A percentile compares a stretch with the other conserved stretches of the same genome.
These are phyloP conservation scores for Hoplias malabaricus DNA, from an alignment of 2,113 vertebrate species.

Conservation along the genomic window DNA sequence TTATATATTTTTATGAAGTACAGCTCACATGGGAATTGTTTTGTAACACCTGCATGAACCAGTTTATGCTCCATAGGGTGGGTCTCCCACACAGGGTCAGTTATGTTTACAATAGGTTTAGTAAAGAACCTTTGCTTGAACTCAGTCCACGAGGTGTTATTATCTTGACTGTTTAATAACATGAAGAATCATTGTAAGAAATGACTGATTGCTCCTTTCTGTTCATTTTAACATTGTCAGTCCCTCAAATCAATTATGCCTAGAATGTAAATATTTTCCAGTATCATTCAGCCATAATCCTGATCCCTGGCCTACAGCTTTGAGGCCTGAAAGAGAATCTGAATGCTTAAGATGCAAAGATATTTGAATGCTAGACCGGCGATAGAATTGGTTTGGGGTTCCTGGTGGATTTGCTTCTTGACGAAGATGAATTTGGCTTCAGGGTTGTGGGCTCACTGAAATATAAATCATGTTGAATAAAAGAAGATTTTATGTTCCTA, in stretches of 20 bases:
- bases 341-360: not conserved
- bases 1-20: too few species aligned
- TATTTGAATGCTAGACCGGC: not conserved
- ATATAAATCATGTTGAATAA: constrained; percentile 54
- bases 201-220: too few species aligned
- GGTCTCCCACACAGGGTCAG: too few species aligned
- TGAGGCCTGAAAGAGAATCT: not conserved
- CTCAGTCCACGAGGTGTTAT: too few species aligned
- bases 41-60: too few species aligned
- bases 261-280: not conserved
- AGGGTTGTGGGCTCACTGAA: constrained; percentile 24
- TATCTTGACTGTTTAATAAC: too few species aligned
- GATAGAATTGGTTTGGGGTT: not conserved
- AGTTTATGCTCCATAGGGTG: too few species aligned
- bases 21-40: too few species aligned
- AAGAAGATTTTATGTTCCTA: constrained; percentile 46
- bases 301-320: not conserved
- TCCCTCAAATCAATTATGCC: not conserved
- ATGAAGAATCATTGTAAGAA: too few species aligned
- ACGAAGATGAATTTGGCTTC: constrained; percentile 23
- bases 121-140: too few species aligned
- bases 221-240: not conserved
- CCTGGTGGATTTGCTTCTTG: not conserved
- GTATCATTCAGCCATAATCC: not conserved
- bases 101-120: too few species aligned